Evolutionary conservation across 2,113 vertebrate genomes (phyloP).

Genomic region (Gavia stellata): DNA sequence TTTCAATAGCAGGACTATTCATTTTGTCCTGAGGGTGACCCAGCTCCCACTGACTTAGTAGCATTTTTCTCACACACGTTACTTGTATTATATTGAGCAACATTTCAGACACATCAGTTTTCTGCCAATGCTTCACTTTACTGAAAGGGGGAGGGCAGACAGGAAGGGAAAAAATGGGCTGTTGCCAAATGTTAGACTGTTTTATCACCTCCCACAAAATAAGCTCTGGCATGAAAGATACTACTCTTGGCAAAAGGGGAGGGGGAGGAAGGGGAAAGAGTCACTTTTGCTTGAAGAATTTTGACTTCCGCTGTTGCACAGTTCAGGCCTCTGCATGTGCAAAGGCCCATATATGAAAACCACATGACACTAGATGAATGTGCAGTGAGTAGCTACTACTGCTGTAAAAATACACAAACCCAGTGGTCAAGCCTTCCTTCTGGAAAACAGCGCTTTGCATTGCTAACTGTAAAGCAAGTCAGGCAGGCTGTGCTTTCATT

Average conservation of each 20-base stretch:
- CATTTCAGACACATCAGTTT: neutral
- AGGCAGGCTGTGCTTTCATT: neutral
- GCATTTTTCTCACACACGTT: neutral
- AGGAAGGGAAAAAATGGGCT: neutral
- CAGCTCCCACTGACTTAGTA: neutral
- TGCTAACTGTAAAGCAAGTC: neutral
- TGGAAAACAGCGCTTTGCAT: neutral
- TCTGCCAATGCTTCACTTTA: neutral
- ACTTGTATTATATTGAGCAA: neutral
- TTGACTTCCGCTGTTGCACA: neutral
- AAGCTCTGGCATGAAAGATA: neutral
- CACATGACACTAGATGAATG: rapidly evolving
- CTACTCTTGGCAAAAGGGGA: neutral
- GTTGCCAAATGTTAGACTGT: neutral
- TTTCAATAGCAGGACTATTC: neutral
- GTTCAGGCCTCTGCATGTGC: neutral
- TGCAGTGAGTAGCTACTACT: neutral
- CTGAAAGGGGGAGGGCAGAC: neutral
- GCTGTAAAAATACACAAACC: neutral
- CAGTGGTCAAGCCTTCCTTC: neutral
- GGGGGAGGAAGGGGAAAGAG: too few relatives aligned
- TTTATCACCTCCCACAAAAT: neutral
- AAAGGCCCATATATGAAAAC: neutral
- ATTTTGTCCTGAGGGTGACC: neutral
- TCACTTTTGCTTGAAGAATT: neutral